These are phyloP conservation scores for Globia sparganii DNA, from an alignment of 2,888 invertebrate genomes.

Conservation along the genomic window DNA sequence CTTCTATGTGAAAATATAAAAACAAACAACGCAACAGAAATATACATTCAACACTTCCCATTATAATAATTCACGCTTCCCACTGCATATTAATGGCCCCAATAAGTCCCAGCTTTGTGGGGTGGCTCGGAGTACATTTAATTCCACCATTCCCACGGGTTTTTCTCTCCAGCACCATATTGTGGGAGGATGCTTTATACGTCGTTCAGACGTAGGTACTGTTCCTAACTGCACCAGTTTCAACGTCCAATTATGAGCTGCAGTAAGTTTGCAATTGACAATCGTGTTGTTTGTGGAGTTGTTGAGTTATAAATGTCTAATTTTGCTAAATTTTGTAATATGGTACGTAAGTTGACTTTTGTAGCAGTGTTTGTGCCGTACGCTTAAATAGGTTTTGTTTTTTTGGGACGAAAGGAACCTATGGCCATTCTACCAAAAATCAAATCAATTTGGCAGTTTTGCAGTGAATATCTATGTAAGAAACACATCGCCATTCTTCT, in stretches of 20 bases:
- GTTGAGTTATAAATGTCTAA: not conserved
- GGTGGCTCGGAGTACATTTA: conserved; percentile 75
- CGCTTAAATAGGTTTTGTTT: too few relatives aligned
- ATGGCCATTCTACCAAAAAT: not conserved
- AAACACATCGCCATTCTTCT: not conserved
- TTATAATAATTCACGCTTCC: conserved; percentile 52
- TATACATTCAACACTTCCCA: conserved; percentile 39
- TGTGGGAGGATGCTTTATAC: conserved; percentile 64
- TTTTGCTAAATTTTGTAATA: not conserved
- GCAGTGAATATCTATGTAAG: not conserved
- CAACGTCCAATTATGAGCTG: conserved; percentile 61
- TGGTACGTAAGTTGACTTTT: not conserved
- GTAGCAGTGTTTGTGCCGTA: too few relatives aligned
- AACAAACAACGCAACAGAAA: conserved; percentile 3
- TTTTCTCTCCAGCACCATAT: conserved; percentile 71
- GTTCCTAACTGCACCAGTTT: conserved; percentile 55
- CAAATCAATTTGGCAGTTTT: not conserved
- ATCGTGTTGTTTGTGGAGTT: conserved; percentile 26
- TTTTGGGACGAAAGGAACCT: not conserved
- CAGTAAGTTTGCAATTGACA: conserved; percentile 35
- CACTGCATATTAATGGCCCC: conserved; percentile 69
- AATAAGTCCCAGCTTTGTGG: conserved; percentile 73
- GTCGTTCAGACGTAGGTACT: conserved; percentile 53
- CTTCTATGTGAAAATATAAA: not conserved
- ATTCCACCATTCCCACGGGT: conserved; percentile 76